phyloP scores from a whole-genome alignment of 2,797 vertebrate species.

The Chiroxiphia lanceolata region DNA sequence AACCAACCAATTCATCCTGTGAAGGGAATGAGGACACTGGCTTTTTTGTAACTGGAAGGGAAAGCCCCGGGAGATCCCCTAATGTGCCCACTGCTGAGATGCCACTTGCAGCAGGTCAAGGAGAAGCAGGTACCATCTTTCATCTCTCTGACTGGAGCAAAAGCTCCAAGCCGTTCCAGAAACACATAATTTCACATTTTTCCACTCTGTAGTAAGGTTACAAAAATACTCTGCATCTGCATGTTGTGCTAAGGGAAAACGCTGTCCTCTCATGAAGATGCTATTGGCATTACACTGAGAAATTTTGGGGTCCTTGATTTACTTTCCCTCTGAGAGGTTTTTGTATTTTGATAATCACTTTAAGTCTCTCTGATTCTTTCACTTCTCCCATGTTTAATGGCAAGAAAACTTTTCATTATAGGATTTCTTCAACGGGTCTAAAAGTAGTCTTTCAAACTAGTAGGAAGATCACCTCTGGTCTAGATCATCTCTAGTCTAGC shows the following conservation, averaged over 20 bases:
- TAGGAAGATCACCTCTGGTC: background rate
- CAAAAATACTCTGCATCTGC: background rate
- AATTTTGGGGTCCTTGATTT: background rate
- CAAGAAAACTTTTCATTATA: background rate
- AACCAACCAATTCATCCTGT: background rate
- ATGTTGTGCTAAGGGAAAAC: background rate
- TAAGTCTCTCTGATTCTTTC: background rate
- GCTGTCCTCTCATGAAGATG: background rate
- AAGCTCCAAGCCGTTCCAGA: background rate
- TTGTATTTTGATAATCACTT: background rate
- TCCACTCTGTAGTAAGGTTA: background rate
- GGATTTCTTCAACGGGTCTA: background rate
- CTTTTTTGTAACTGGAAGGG: background rate
- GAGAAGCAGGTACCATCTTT: background rate
- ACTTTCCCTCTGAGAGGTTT: background rate
- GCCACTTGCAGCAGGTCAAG: background rate
- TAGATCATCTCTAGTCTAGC: background rate
- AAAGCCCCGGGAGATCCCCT: background rate
- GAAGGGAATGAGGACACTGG: background rate
- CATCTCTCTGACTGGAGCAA: background rate
- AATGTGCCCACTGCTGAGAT: background rate
- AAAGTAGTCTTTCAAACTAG: background rate
- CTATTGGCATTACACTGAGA: rapidly evolving
- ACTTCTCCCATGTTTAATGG: background rate
- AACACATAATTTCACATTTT: background rate